These are phyloP conservation scores for Apodemia mormo DNA, from an alignment of 2,888 invertebrate species.

Conservation along the genomic window DNA sequence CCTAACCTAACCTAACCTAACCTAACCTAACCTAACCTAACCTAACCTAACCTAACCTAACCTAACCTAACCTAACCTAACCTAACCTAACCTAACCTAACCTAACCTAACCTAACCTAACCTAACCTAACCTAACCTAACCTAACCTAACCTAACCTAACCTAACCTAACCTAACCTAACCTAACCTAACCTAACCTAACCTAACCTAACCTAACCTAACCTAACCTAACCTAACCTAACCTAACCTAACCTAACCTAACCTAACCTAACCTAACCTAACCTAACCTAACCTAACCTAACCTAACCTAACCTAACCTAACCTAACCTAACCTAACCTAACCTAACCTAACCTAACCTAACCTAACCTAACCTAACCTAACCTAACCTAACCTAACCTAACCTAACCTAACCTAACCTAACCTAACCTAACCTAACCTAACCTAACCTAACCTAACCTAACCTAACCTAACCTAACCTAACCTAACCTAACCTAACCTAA, in stretches of 20 bases:
- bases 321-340: conserved; percentile 28
- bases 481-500: conserved; percentile 42
- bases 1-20: conserved; percentile 34
- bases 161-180: conserved; percentile 26
- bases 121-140: conserved; percentile 29
- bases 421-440: conserved; percentile 43
- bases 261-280: conserved; percentile 43
- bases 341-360: conserved; percentile 26
- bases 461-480: too few species aligned
- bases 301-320: conserved; percentile 21
- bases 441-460: conserved; percentile 43
- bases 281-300: conserved; percentile 35
- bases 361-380: conserved; percentile 34
- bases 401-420: conserved; percentile 42
- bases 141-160: conserved; percentile 25
- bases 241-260: conserved; percentile 42
- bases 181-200: neutral
- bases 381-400: too few species aligned
- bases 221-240: conserved; percentile 37
- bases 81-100: conserved; percentile 27
- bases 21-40: conserved; percentile 23
- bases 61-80: conserved; percentile 26
- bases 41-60: conserved; percentile 25
- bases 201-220: conserved; percentile 25
- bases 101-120: conserved; percentile 33